Conservation (phyloP, 2,797 vertebrate species). For the Anniella stebbinsi region DNA sequence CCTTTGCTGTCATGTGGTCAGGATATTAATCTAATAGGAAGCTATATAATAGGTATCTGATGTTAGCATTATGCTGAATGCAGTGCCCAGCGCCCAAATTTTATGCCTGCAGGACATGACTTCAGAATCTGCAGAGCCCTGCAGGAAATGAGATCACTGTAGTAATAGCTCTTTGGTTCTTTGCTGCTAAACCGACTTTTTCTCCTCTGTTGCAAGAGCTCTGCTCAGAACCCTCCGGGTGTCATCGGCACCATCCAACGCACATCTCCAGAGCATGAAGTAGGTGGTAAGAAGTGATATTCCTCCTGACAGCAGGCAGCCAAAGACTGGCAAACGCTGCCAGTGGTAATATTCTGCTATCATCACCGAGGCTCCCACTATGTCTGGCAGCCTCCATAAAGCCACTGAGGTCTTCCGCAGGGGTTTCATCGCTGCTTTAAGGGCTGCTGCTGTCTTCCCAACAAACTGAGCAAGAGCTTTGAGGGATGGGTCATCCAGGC, state of each 20-base stretch:
- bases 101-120: too few relatives aligned
- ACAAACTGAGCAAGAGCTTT: constrained; percentile 52
- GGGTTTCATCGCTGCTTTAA: constrained; percentile 61
- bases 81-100: too few relatives aligned
- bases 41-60: too few relatives aligned
- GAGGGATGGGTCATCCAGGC: constrained; percentile 68
- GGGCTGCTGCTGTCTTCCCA: constrained; percentile 40
- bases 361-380: not conserved
- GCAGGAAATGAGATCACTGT: not conserved
- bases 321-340: not conserved
- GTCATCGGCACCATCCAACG: not conserved
- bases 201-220: not conserved
- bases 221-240: not conserved
- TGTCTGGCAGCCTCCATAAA: not conserved
- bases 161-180: too few relatives aligned
- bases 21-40: too few relatives aligned
- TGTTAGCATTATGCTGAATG: not conserved
- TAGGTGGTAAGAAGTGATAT: not conserved
- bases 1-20: too few relatives aligned
- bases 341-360: not conserved
- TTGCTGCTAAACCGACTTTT: not conserved
- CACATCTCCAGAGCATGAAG: not conserved
- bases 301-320: not conserved
- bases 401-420: not conserved
- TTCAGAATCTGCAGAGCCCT: not conserved